Base-by-base conservation (phyloP, 2,113 vertebrate species). In the Excalfactoria chinensis region DNA sequence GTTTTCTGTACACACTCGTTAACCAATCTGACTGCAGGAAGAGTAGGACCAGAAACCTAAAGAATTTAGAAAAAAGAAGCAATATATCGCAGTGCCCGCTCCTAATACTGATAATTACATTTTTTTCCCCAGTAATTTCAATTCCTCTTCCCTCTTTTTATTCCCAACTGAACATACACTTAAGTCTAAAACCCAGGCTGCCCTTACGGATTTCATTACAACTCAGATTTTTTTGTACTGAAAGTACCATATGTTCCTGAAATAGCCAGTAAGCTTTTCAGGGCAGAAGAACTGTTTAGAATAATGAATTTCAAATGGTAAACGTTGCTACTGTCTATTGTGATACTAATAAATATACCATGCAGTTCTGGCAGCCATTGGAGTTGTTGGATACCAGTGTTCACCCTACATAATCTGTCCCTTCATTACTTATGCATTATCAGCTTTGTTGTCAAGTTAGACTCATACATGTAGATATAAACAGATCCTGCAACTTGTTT, bases 251-350 rank as follows among this genome's bases (percentile, higher is more conserved):
- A 83, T 23, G n/a, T 46, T 73, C 43, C 76, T 93, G 76, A 81
- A 93, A 86, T 32, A 90, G 40, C 26, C 67, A 82, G 41, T 58
- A 75, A 85, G 30, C 49, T 72, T 44, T 93, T 93, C 30, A 56
- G 74, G 51, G 17, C 4, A 64, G 55, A 18, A 32, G 59, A 60
- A 48, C 35, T 21, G 40, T 88, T 74, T 93, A 77, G 89, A 86
- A 86, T 22, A 30, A 86, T 73, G 70, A 74, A 90, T 60, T 78
- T 90, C 66, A 89, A 23, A 68, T 82, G 40, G 63, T 87, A 89
- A 89, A 91, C 44, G 53, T 51, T 93, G 89, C 40, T 92, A 60
- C 66, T 95, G 78, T 92, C 92, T 70, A 86, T 63, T 94, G 84
- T 62, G 81, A 43, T 72, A 71, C 34, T 79, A 89, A 95, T 66